A percentile compares a stretch with the other conserved stretches of the same genome.
Evolutionary conservation across 2,888 invertebrate genomes (phyloP).

Genomic region (Leptura quadrifasciata): DNA sequence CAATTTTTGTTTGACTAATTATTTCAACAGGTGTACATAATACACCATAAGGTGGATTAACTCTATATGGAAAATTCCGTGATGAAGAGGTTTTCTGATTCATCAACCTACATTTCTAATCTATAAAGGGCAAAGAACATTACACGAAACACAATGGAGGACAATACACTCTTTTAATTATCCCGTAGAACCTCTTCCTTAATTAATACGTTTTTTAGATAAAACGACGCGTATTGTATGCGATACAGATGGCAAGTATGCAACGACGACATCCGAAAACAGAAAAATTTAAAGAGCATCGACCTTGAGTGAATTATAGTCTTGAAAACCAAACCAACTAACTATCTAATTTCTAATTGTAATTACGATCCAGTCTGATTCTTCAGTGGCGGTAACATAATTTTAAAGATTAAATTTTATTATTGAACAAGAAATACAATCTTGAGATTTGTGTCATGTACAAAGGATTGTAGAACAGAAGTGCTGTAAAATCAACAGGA

Average conservation of each 20-base stretch:
- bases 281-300: neutral
- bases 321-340: neutral
- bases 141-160: neutral
- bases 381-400: neutral
- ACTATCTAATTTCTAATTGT: neutral
- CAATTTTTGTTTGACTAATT: conserved; percentile 3
- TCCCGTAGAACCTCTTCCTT: neutral
- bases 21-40: neutral
- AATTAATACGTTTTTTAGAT: neutral
- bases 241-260: too few species aligned
- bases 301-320: neutral
- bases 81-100: neutral
- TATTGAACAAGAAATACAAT: neutral
- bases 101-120: conserved; percentile 1
- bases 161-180: neutral
- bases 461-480: neutral
- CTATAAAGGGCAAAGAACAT: neutral
- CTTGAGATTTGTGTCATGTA: neutral
- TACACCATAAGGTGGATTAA: neutral
- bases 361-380: neutral
- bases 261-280: too few species aligned
- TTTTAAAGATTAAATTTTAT: neutral
- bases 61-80: neutral
- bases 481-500: neutral
- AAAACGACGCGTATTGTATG: neutral